Evolutionary conservation across 2,797 vertebrate species (phyloP).

Genomic region (Oryzias sinensis): DNA sequence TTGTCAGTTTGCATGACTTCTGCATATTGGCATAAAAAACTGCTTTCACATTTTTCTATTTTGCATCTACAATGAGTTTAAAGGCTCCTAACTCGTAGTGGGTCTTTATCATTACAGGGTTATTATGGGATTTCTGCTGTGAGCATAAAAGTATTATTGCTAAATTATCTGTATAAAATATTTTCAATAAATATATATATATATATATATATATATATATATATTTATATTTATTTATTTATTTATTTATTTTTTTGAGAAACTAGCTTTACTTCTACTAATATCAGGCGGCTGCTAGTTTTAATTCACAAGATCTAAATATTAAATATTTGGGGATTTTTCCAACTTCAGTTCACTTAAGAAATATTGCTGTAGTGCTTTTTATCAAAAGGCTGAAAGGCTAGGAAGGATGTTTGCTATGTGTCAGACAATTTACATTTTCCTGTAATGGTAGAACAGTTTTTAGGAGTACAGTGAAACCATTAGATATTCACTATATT

Average conservation of each 20-base stretch:
- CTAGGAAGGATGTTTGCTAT: neutral
- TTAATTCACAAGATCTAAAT: neutral
- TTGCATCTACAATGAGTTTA: neutral
- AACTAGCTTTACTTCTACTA: no score
- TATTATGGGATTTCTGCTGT: neutral
- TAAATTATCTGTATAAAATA: neutral
- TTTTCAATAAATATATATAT: neutral
- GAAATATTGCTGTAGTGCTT: neutral
- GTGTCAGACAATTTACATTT: no score
- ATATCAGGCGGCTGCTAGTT: no score
- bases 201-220: no score
- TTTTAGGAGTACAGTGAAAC: no score
- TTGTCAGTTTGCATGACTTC: slow-evolving; percentile 7
- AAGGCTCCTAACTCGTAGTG: neutral
- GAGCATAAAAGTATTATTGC: neutral
- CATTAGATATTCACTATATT: no score
- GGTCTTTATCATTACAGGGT: neutral
- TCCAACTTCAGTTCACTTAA: neutral
- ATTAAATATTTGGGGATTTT: neutral
- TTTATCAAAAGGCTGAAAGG: neutral
- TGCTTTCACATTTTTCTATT: neutral
- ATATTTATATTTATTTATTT: no score
- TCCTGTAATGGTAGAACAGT: no score
- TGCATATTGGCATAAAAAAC: slow-evolving; percentile 7
- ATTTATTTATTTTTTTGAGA: no score